These are phyloP conservation scores for Trinorchestia longiramus DNA, from an alignment of 1,140 invertebrate species.

Conservation along the genomic window DNA sequence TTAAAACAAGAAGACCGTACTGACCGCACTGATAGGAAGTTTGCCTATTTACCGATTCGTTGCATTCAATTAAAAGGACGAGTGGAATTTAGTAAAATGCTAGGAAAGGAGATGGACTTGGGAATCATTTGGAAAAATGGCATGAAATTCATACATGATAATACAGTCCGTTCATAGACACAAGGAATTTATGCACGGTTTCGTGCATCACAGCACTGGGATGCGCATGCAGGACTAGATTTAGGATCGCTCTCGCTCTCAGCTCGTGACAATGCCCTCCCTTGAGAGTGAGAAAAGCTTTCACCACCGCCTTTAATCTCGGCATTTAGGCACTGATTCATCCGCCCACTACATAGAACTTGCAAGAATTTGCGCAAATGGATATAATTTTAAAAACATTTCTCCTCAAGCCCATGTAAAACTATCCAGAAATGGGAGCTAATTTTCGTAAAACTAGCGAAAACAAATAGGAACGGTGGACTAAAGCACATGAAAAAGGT, in stretches of 20 bases:
- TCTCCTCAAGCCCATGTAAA: not conserved
- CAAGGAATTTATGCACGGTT: no score
- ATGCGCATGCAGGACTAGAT: not conserved
- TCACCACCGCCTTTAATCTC: not conserved
- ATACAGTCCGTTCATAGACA: no score
- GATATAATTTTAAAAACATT: not conserved
- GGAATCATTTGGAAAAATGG: not conserved
- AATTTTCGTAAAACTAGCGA: not conserved
- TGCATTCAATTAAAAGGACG: not conserved
- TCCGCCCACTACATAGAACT: not conserved
- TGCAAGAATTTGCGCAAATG: not conserved
- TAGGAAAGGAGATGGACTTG: no score
- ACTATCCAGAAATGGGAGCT: not conserved
- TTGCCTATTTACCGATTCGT: not conserved
- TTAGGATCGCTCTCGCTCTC: not conserved
- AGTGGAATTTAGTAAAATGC: no score
- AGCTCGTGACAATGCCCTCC: not conserved
- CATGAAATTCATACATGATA: not conserved
- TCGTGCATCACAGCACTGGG: no score
- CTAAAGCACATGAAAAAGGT: not conserved
- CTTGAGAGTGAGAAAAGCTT: not conserved
- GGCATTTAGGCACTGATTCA: not conserved
- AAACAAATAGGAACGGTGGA: not conserved
- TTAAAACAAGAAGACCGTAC: not conserved
- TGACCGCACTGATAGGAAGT: not conserved